A percentile compares a stretch with the other conserved stretches of the same genome.
Evolutionary conservation across 1,140 invertebrate genomes (phyloP).

Genomic region (Coptotermes formosanus): DNA sequence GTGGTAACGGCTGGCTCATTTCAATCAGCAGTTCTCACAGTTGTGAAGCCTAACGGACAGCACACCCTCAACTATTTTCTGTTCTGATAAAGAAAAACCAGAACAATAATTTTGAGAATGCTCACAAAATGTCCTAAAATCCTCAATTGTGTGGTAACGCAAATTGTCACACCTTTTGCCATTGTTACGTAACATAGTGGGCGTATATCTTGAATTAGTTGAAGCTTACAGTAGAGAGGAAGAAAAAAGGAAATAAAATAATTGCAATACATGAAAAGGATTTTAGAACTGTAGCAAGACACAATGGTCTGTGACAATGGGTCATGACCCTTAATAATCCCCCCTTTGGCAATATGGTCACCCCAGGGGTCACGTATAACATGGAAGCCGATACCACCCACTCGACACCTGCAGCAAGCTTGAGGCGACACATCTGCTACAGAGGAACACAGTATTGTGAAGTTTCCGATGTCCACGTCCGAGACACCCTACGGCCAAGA

Average conservation of each 20-base stretch:
- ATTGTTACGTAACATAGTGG: not conserved
- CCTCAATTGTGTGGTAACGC: not conserved
- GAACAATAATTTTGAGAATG: not conserved
- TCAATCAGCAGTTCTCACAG: not conserved
- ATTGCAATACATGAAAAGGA: not conserved
- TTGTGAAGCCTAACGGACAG: not conserved
- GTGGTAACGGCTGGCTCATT: not conserved
- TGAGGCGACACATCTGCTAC: not conserved
- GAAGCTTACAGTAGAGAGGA: not conserved
- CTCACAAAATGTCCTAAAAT: not conserved
- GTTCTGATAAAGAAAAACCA: not conserved
- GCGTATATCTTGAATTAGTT: not conserved
- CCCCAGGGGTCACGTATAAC: not conserved
- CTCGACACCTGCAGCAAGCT: not conserved
- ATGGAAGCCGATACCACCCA: constrained; percentile 1
- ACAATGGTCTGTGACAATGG: not conserved
- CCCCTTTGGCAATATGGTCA: not conserved
- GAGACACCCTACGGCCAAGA: no score
- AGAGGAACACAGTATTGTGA: not conserved
- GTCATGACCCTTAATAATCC: not conserved
- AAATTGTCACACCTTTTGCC: constrained; percentile 10
- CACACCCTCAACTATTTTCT: not conserved
- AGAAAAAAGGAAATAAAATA: not conserved
- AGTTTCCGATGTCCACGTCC: not conserved
- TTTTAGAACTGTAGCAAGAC: not conserved